Evolutionary conservation across 2,113 vertebrate species (phyloP).

Genomic region (Tachuris rubrigastra): DNA sequence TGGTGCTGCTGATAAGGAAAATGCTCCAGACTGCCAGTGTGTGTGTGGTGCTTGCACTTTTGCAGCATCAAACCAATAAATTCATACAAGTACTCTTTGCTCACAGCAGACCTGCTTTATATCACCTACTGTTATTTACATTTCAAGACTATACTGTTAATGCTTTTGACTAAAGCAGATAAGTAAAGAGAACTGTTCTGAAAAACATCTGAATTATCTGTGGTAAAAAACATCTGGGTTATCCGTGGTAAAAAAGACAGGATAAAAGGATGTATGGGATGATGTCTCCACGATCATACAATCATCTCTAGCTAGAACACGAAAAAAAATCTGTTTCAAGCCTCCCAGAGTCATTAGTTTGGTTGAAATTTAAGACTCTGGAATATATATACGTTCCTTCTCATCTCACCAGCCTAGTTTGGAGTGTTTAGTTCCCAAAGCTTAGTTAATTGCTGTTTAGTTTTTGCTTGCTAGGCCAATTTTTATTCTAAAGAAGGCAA

Average conservation of each 20-base stretch:
- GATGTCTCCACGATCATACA: background rate
- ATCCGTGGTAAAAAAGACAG: background rate
- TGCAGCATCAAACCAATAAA: background rate
- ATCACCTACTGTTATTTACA: background rate
- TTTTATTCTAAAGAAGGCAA: constrained; percentile 37
- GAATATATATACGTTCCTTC: background rate
- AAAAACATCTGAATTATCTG: background rate
- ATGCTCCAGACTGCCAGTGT: background rate
- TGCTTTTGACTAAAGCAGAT: background rate
- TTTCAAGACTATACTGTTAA: background rate
- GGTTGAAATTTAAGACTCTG: background rate
- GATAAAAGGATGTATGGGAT: background rate
- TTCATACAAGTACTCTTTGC: background rate
- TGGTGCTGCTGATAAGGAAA: background rate
- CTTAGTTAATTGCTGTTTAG: background rate
- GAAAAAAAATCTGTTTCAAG: background rate
- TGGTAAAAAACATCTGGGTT: background rate
- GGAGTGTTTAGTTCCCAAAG: background rate
- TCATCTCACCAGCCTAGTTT: background rate
- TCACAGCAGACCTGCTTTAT: background rate
- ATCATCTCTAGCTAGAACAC: background rate
- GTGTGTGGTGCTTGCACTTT: background rate
- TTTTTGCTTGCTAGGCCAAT: background rate
- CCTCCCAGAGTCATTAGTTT: background rate
- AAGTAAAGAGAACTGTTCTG: background rate